Evolutionary conservation across 2,797 vertebrate species (phyloP).

Genomic region (Enteromius paludinosus): DNA sequence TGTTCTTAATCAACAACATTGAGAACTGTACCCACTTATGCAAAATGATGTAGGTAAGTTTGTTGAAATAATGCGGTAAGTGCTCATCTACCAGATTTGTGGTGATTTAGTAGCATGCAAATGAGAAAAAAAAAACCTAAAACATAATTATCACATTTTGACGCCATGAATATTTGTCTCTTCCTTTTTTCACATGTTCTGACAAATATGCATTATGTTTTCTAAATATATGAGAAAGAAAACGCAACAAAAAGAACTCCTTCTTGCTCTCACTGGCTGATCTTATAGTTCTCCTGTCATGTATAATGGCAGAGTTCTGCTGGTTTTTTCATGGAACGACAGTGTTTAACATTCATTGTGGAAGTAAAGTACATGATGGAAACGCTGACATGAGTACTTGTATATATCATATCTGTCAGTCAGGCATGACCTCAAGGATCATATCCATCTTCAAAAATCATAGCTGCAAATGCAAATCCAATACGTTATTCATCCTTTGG

Average conservation of each 20-base stretch:
- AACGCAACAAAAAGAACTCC: no score
- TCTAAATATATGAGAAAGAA: not conserved
- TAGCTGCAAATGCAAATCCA: conserved; percentile 13
- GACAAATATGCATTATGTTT: no score
- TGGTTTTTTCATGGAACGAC: not conserved
- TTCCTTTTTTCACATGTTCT: not conserved
- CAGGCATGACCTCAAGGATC: conserved; percentile 2
- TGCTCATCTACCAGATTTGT: not conserved
- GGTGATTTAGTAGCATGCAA: not conserved
- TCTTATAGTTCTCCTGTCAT: not conserved
- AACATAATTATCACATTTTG: not conserved
- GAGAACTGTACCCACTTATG: not conserved
- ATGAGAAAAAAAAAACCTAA: not conserved
- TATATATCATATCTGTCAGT: conserved; percentile 15
- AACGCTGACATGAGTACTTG: not conserved
- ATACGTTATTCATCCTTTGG: conserved; percentile 5
- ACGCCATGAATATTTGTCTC: not conserved
- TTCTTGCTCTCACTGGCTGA: not conserved
- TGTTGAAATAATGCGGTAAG: not conserved
- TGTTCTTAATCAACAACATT: not conserved
- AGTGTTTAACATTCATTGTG: conserved; percentile 18
- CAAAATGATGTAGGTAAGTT: not conserved
- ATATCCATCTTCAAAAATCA: conserved; percentile 8
- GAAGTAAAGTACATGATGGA: not conserved
- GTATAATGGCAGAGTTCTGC: not conserved